Conservation (phyloP, 1,140 invertebrate genomes). For the Gonatopus flavifemur region DNA sequence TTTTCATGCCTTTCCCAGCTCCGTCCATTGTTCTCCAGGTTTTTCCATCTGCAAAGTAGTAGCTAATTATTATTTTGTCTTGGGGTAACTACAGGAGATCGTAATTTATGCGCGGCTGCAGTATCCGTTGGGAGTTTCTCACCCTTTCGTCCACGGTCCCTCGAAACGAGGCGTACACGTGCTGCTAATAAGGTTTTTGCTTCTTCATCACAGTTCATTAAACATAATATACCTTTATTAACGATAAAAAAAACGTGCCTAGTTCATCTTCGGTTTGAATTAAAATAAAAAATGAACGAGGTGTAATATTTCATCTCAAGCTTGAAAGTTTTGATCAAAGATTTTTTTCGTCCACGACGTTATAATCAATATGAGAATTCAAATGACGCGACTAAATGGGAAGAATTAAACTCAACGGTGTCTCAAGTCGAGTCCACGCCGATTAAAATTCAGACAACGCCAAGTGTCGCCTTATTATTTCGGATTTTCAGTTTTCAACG, state of each 20-base stretch:
- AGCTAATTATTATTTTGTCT: conserved; percentile 23
- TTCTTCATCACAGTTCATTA: conserved; percentile 20
- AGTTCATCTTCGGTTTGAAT: too few species aligned
- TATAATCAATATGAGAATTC: too few species aligned
- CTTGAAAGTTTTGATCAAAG: too few species aligned
- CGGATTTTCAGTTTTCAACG: too few species aligned
- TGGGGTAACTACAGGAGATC: conserved; percentile 8
- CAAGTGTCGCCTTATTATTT: conserved; percentile 32
- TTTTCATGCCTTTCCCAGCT: not conserved
- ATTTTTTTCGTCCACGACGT: too few species aligned
- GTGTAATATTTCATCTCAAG: too few species aligned
- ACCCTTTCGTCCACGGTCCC: conserved; percentile 12
- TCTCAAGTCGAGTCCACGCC: too few species aligned
- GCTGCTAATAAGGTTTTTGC: conserved; percentile 31
- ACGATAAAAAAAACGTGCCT: too few species aligned
- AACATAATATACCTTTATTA: too few species aligned
- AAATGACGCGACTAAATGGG: too few species aligned
- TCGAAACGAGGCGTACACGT: conserved; percentile 25
- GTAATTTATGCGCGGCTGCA: conserved; percentile 27
- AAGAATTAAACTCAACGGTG: too few species aligned
- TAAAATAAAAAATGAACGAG: too few species aligned
- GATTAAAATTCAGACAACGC: conserved; percentile 47
- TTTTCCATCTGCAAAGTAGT: conserved; percentile 5
- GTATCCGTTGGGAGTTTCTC: conserved; percentile 16
- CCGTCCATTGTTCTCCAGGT: not conserved